Conservation (phyloP, 2,113 vertebrate genomes). For the Hyla sarda region DNA sequence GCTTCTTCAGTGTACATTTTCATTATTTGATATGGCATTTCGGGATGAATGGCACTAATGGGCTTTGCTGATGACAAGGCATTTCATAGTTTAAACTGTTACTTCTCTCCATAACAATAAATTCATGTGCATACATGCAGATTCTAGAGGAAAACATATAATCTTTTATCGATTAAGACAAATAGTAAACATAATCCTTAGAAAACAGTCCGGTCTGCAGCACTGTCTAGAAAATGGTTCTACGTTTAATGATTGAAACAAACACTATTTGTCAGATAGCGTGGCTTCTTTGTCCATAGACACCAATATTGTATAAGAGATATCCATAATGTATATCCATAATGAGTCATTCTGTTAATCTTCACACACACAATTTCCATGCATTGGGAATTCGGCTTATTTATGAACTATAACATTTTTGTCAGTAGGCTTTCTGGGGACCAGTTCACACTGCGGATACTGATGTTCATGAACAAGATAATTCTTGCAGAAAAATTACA, state of each 20-base stretch:
- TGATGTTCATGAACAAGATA: too few relatives aligned
- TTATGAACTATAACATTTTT: too few relatives aligned
- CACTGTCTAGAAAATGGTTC: background rate
- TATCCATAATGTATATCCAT: too few relatives aligned
- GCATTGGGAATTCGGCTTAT: too few relatives aligned
- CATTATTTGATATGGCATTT: background rate
- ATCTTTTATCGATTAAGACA: background rate
- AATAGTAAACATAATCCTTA: background rate
- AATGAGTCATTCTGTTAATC: too few relatives aligned
- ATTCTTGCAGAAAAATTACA: too few relatives aligned
- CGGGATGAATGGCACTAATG: conserved; percentile 32
- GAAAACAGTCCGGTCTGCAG: background rate
- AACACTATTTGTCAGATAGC: background rate
- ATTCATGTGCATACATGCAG: background rate
- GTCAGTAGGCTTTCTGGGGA: too few relatives aligned
- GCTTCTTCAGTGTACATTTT: conserved; percentile 22
- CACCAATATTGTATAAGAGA: background rate
- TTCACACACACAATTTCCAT: too few relatives aligned
- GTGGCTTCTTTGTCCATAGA: background rate
- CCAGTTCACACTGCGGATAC: too few relatives aligned
- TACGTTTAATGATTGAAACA: background rate
- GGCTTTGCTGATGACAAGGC: conserved; percentile 14
- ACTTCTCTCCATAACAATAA: background rate
- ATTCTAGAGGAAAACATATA: background rate
- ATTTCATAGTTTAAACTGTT: conserved; percentile 16